Percentiles rank a stretch among this genome's conserved stretches.
Evolutionary conservation across 1,140 invertebrate genomes (phyloP).

Genomic region (Procambarus virginalis): DNA sequence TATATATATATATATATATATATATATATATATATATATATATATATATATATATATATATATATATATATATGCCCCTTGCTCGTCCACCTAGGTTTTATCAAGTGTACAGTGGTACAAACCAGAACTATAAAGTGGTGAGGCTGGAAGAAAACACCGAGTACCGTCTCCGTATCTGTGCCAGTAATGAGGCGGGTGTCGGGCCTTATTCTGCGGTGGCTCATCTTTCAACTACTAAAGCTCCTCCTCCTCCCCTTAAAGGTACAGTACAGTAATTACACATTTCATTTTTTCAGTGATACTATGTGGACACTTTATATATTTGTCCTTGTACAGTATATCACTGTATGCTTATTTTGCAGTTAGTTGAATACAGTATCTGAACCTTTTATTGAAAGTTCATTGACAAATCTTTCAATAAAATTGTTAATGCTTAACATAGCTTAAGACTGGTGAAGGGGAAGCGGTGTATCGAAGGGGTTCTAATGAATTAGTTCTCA

Average conservation of each 20-base stretch:
- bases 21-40: too few relatives aligned
- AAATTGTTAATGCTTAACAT: too few relatives aligned
- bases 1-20: too few relatives aligned
- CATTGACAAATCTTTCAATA: too few relatives aligned
- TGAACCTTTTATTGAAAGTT: too few relatives aligned
- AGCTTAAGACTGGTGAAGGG: too few relatives aligned
- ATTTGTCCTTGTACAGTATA: too few relatives aligned
- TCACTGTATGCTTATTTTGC: too few relatives aligned
- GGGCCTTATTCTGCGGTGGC: constrained; percentile 84
- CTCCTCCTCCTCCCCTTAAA: constrained; percentile 86
- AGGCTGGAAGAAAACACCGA: constrained; percentile 85
- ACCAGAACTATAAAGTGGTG: constrained; percentile 84
- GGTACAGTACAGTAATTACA: constrained; percentile 75
- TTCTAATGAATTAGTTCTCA: too few relatives aligned
- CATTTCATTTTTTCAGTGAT: background rate
- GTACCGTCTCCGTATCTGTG: constrained; percentile 88
- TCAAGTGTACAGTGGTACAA: constrained; percentile 85
- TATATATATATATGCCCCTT: background rate
- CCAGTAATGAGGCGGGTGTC: constrained; percentile 87
- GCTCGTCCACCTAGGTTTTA: constrained; percentile 77
- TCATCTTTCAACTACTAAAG: constrained; percentile 82
- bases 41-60: too few relatives aligned
- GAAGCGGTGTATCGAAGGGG: too few relatives aligned
- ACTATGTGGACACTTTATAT: background rate
- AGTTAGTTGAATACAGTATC: too few relatives aligned